Evolutionary conservation across 2,888 invertebrate species (phyloP).

Genomic region (Cryptocephalus moraei): DNA sequence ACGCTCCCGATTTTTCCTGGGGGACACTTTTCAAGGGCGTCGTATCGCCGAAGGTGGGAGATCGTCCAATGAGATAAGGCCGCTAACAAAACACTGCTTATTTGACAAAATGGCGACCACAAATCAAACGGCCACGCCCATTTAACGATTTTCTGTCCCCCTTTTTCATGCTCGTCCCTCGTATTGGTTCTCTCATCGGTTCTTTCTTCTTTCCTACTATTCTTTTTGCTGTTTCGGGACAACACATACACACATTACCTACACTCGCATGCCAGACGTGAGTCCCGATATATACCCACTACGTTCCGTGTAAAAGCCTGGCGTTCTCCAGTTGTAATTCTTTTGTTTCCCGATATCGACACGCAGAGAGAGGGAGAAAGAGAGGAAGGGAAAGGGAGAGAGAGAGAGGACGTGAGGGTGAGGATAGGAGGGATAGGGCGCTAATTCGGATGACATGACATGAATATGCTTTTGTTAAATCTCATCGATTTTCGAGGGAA

Average conservation of each 20-base stretch:
- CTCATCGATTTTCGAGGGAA: no score
- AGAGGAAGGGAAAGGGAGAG: no score
- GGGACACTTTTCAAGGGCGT: slow-evolving; percentile 1
- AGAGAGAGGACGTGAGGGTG: no score
- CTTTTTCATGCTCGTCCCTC: slow-evolving; percentile 38
- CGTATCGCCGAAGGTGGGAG: slow-evolving; percentile 32
- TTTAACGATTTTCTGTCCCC: slow-evolving; percentile 41
- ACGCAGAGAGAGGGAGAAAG: no score
- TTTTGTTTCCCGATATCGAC: slow-evolving; percentile 22
- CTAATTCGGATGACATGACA: no score
- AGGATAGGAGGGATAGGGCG: no score
- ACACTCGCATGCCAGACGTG: no score
- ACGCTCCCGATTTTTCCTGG: slow-evolving; percentile 1
- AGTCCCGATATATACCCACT: no score
- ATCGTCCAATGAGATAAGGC: slow-evolving; percentile 41
- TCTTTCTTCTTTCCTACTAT: slow-evolving; percentile 27
- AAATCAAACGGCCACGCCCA: slow-evolving; percentile 39
- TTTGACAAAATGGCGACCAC: slow-evolving; percentile 45
- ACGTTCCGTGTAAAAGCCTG: slow-evolving; percentile 23
- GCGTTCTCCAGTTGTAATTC: slow-evolving; percentile 33
- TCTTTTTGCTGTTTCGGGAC: no score
- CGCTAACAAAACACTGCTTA: slow-evolving; percentile 42
- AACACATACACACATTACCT: no score
- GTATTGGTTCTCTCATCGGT: slow-evolving; percentile 37
- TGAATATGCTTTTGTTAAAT: no score